Evolutionary conservation across 2,888 invertebrate species (phyloP), one percentile per base, ranked within the genome.

Genomic region (Dysmachus trigonus): DNA sequence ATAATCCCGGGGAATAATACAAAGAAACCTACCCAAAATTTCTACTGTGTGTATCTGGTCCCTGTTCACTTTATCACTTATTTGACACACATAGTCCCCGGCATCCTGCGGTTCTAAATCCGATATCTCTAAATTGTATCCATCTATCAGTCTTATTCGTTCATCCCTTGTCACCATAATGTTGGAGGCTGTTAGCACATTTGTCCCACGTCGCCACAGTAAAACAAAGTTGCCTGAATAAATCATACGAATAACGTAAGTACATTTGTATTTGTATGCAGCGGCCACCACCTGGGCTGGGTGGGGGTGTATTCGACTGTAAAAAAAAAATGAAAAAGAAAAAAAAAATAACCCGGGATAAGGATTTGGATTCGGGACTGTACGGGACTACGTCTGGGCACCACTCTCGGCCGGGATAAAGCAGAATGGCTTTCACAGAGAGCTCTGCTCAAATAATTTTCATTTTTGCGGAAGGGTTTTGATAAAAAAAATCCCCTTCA

Each of bases 41-140:
- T 95, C 95, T 51, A 95, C 95, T 0, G 95, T 95, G 91, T 95
- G 95, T 18, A 95, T 94, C 91, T 95, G 95, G 90, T 95, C 95
- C 18, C 94, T 93, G 73, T 94, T 94, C 87, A 94, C 94, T 76
- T 94, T 94, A 91, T 95, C 95, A 79, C 95, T 95, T 88, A 95
- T 94, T 92, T 95, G 95, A 90, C 95, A 95, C 18, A 95, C 94
- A 92, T 95, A 95, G 92, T 95, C 94, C 4, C 94, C 94, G 87
- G 92, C 92, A 90, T 92, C 95, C 93, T 95, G 95, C 1, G 95
- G 95, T 85, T 94, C 94, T 38, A 95, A 94, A 89, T 95, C 94
- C 71, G 94, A 94, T 90, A 95, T 95, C 91, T 95, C 95, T 88
- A 95, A 92, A 90, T 95, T 95, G 91, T 94, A 95, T 5, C 95